Evolutionary conservation across 2,113 vertebrate species (phyloP).

Genomic region (Microcebus lehilahytsara): DNA sequence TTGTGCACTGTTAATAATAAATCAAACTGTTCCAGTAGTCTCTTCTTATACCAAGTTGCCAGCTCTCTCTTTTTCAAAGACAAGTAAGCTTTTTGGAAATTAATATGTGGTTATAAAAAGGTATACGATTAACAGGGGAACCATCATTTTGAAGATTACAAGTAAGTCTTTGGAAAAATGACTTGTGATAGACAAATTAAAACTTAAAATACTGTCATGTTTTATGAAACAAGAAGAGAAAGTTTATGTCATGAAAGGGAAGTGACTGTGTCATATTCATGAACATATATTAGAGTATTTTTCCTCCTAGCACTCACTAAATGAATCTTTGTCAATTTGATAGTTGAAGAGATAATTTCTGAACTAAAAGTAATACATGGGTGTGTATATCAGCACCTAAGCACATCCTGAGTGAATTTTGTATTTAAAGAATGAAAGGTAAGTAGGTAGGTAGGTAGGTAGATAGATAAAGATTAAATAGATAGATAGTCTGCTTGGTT

Average conservation of each 20-base stretch:
- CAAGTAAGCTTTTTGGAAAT: background rate
- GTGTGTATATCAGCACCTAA: background rate
- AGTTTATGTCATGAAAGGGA: background rate
- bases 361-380: background rate
- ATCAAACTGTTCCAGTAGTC: background rate
- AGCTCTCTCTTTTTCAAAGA: background rate
- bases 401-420: background rate
- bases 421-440: conserved; percentile 7
- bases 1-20: background rate
- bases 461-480: background rate
- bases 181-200: background rate
- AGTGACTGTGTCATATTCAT: background rate
- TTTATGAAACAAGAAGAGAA: background rate
- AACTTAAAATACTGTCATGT: background rate
- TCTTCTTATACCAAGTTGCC: background rate
- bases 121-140: background rate
- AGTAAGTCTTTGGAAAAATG: background rate
- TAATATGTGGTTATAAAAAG: background rate
- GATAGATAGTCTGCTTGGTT: background rate
- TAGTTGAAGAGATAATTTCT: background rate
- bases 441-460: background rate
- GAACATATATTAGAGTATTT: background rate
- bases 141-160: background rate
- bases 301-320: background rate
- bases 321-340: background rate